Evolutionary conservation across 2,888 invertebrate genomes (phyloP).

Genomic region (Ganaspis brasiliensis): DNA sequence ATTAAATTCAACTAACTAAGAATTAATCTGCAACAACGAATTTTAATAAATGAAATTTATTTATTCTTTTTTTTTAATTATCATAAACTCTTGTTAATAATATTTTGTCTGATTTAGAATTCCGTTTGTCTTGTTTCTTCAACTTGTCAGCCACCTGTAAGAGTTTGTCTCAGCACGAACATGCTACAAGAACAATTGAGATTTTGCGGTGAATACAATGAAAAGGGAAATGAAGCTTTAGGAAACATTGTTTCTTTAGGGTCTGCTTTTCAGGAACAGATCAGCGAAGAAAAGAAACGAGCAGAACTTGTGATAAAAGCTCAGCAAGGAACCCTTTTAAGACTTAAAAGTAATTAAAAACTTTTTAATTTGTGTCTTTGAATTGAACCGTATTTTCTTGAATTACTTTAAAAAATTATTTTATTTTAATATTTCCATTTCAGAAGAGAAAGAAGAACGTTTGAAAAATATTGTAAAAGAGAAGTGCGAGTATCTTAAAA

Average conservation of each 20-base stretch:
- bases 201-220: constrained; percentile 82
- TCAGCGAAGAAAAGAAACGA: constrained; percentile 66
- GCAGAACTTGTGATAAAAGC: constrained; percentile 71
- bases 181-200: constrained; percentile 82
- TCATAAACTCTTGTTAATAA: too few relatives aligned
- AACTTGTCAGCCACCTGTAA: constrained; percentile 82
- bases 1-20: too few relatives aligned
- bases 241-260: constrained; percentile 68
- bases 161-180: constrained; percentile 82
- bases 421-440: constrained; percentile 13
- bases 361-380: neutral
- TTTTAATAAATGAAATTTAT: too few relatives aligned
- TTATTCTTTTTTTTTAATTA: constrained; percentile 51
- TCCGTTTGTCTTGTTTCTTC: constrained; percentile 82
- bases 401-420: neutral
- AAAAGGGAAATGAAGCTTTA: constrained; percentile 79
- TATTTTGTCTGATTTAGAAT: too few relatives aligned
- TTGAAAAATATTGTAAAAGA: constrained; percentile 63
- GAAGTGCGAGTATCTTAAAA: constrained; percentile 70
- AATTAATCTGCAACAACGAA: too few relatives aligned
- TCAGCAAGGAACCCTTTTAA: constrained; percentile 69
- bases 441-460: constrained; percentile 67
- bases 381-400: constrained; percentile 15
- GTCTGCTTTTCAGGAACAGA: constrained; percentile 71
- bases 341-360: constrained; percentile 69